A percentile compares a stretch with the other conserved stretches of the same genome.
Conservation (phyloP, 2,888 invertebrate species). For the Homarus gammarus region DNA sequence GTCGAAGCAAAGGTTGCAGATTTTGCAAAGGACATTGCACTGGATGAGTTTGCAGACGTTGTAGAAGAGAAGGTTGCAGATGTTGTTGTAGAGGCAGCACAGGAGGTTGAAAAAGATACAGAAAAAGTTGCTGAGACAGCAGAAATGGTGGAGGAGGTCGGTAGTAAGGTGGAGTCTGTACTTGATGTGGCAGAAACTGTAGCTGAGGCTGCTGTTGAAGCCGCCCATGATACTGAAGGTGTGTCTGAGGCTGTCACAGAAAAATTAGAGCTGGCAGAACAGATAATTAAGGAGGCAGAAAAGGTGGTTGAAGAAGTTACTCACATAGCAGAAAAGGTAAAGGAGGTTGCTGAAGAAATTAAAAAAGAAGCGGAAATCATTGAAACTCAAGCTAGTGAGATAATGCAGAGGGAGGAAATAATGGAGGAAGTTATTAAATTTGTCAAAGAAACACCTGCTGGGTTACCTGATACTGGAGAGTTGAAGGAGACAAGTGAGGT, state of each 20-base stretch:
- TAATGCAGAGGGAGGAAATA: slow-evolving; percentile 44
- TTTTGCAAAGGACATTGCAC: not conserved
- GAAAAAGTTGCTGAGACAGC: slow-evolving; percentile 13
- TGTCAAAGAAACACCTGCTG: not conserved
- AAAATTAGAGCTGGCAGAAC: not conserved
- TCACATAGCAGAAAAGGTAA: not conserved
- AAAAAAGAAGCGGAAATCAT: not conserved
- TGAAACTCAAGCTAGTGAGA: not conserved
- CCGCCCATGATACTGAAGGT: slow-evolving; percentile 22
- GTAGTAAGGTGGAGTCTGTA: slow-evolving; percentile 29
- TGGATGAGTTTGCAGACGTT: not conserved
- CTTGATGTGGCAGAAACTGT: slow-evolving; percentile 32
- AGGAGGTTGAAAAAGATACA: slow-evolving; percentile 5
- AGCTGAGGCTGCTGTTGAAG: slow-evolving; percentile 5
- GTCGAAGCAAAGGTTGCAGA: not conserved
- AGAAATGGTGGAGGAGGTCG: slow-evolving; percentile 35
- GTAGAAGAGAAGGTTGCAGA: slow-evolving; percentile 25
- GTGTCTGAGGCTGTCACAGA: slow-evolving; percentile 33
- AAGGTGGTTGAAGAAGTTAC: not conserved
- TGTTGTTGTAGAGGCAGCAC: slow-evolving; percentile 7
- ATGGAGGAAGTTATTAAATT: slow-evolving; percentile 32
- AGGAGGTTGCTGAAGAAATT: slow-evolving; percentile 25
- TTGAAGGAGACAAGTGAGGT: not conserved
- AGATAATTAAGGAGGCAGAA: slow-evolving; percentile 18
- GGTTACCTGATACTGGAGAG: not conserved